Conservation (phyloP, 2,888 invertebrate genomes). For the Nowickia ferox region DNA sequence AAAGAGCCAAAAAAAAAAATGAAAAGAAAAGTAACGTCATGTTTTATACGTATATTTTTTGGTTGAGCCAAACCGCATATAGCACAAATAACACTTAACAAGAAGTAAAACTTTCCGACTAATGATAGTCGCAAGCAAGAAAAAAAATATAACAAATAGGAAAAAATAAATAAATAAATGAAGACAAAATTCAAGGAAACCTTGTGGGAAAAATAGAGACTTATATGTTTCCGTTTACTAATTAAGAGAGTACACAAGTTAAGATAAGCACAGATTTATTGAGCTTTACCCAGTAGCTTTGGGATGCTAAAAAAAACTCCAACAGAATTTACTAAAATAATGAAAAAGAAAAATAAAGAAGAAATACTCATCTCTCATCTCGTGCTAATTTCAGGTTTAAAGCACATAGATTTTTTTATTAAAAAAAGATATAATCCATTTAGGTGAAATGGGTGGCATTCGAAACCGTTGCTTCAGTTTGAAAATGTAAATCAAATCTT, state of each 20-base stretch:
- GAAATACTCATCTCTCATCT: too few relatives aligned
- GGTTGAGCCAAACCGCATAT: conserved; percentile 67
- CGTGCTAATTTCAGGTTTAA: too few relatives aligned
- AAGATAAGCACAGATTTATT: background rate
- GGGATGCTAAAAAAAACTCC: too few relatives aligned
- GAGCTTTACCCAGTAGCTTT: background rate
- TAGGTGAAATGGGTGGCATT: too few relatives aligned
- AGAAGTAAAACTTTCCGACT: conserved; percentile 81
- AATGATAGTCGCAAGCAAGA: conserved; percentile 81
- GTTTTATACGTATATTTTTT: conserved; percentile 39
- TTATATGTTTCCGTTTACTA: background rate
- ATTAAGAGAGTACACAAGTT: background rate
- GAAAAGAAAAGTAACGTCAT: conserved; percentile 58
- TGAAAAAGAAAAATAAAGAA: background rate
- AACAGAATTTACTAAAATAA: too few relatives aligned
- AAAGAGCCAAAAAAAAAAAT: conserved; percentile 54
- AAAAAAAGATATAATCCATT: too few relatives aligned
- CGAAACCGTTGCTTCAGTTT: too few relatives aligned
- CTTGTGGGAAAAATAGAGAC: conserved; percentile 5
- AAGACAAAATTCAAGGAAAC: conserved; percentile 6
- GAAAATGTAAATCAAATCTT: too few relatives aligned
- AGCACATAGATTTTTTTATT: too few relatives aligned
- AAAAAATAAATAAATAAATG: conserved; percentile 29
- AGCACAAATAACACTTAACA: conserved; percentile 81
- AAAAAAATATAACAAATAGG: conserved; percentile 66